phyloP scores from a whole-genome alignment of 2,888 invertebrate genomes.

The Shargacucullia verbasci region DNA sequence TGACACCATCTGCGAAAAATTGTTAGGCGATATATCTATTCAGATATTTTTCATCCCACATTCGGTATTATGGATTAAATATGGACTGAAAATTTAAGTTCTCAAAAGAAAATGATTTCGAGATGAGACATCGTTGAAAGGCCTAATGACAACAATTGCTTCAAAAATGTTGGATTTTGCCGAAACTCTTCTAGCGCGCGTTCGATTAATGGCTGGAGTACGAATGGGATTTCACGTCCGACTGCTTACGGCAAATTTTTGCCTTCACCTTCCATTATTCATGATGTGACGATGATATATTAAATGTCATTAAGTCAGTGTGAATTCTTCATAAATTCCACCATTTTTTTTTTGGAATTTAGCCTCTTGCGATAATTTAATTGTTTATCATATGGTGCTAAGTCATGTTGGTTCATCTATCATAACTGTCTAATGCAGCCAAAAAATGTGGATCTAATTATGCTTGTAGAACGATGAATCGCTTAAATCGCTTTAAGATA shows the following conservation, averaged over 20 bases:
- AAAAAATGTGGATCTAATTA: too few relatives aligned
- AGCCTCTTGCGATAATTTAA: conserved; percentile 11
- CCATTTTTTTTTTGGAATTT: conserved; percentile 54
- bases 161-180: conserved; percentile 29
- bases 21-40: too few relatives aligned
- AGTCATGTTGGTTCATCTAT: conserved; percentile 3
- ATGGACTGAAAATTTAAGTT: too few relatives aligned
- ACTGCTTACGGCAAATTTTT: conserved; percentile 50
- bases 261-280: conserved; percentile 73
- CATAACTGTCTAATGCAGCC: neutral
- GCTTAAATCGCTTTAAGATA: too few relatives aligned
- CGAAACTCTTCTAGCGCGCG: conserved; percentile 31
- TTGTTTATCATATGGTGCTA: conserved; percentile 5
- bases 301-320: conserved; percentile 72
- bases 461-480: too few relatives aligned
- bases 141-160: conserved; percentile 30
- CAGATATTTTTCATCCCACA: too few relatives aligned
- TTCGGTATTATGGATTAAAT: too few relatives aligned
- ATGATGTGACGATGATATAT: conserved; percentile 75
- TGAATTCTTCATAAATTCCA: conserved; percentile 67
- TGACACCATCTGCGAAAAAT: too few relatives aligned
- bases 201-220: conserved; percentile 53
- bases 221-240: conserved; percentile 61
- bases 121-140: neutral
- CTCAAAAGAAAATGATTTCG: too few relatives aligned